Percentiles rank a stretch among this genome's conserved stretches.
Evolutionary conservation across 2,888 invertebrate genomes (phyloP).

Genomic region (Euplagia quadripunctaria): DNA sequence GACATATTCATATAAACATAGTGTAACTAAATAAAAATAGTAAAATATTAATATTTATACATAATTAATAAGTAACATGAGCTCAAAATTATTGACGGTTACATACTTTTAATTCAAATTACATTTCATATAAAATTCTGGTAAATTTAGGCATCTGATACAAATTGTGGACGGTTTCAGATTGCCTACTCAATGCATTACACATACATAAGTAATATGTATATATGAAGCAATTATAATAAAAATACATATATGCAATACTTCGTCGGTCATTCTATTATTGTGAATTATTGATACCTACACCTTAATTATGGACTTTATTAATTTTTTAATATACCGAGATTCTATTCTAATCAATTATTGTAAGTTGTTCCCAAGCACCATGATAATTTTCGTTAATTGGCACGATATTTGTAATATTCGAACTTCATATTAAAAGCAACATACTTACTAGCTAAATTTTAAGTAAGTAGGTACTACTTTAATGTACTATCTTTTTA

Average conservation of each 20-base stretch:
- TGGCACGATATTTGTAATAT: conserved; percentile 46
- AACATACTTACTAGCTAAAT: not conserved
- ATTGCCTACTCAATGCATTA: not conserved
- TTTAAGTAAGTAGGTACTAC: not conserved
- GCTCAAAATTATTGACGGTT: not conserved
- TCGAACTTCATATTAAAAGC: not conserved
- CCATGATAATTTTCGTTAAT: conserved; percentile 50
- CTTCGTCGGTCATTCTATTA: conserved; percentile 21
- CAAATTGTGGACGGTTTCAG: conserved; percentile 12
- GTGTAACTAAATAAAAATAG: not conserved
- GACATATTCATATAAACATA: not conserved
- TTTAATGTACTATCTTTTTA: not conserved
- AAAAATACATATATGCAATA: conserved; percentile 17
- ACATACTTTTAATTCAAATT: not conserved
- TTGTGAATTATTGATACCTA: conserved; percentile 33
- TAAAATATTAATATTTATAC: not conserved
- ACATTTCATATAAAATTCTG: not conserved
- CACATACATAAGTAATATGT: not conserved
- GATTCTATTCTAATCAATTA: conserved; percentile 42
- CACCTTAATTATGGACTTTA: conserved; percentile 22
- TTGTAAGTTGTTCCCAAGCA: conserved; percentile 60
- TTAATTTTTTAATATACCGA: conserved; percentile 24
- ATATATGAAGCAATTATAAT: conserved; percentile 11
- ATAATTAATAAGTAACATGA: not conserved
- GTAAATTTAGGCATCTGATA: conserved; percentile 20